A percentile compares a stretch with the other conserved stretches of the same genome.
Conservation (phyloP, 2,797 vertebrate genomes). For the Enteromius argenteus region DNA sequence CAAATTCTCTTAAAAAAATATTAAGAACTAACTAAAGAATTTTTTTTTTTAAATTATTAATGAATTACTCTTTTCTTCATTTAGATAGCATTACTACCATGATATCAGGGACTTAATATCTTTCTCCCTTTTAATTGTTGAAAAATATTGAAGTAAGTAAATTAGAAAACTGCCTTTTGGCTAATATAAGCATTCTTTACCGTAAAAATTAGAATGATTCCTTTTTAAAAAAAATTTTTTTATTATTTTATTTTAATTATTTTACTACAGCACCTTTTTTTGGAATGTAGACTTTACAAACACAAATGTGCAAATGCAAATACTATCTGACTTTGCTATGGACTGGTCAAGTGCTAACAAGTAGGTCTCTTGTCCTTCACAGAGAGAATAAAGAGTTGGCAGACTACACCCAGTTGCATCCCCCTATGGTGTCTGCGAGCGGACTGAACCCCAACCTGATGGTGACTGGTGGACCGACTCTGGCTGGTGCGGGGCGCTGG, state of each 20-base stretch:
- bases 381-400: conserved; percentile 96
- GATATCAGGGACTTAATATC: not conserved
- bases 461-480: conserved; percentile 91
- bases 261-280: not conserved
- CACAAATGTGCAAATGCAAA: not conserved
- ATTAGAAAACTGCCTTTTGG: not conserved
- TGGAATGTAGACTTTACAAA: not conserved
- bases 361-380: conserved; percentile 35
- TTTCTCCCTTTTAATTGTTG: not conserved
- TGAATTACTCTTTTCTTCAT: not conserved
- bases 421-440: conserved; percentile 79
- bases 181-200: not conserved
- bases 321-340: not conserved
- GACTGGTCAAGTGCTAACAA: not conserved
- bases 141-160: not conserved
- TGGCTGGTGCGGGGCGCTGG: conserved; percentile 88
- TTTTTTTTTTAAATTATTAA: too few relatives aligned
- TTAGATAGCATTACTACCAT: not conserved
- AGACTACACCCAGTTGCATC: conserved; percentile 90
- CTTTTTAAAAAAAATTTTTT: too few relatives aligned
- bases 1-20: not conserved
- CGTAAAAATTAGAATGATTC: not conserved
- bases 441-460: conserved; percentile 90
- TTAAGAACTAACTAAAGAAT: too few relatives aligned
- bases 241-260: too few relatives aligned